Conservation (phyloP, 2,888 invertebrate genomes). For the Platycheirus rosarum region DNA sequence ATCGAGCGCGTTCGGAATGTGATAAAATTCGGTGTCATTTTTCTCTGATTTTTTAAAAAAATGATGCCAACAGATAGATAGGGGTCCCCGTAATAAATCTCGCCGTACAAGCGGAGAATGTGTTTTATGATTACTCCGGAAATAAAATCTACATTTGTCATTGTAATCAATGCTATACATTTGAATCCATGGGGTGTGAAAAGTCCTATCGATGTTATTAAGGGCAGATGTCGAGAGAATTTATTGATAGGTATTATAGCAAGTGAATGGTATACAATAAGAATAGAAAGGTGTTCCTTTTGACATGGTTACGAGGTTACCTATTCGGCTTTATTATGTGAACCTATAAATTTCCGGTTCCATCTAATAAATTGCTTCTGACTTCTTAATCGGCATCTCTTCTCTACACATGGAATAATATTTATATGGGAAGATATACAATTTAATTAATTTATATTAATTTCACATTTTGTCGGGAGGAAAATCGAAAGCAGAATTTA, state of each 20-base stretch:
- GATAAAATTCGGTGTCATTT: conserved; percentile 63
- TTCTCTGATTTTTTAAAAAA: conserved; percentile 47
- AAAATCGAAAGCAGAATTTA: too few relatives aligned
- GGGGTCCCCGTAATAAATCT: conserved; percentile 67
- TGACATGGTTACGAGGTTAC: conserved; percentile 1
- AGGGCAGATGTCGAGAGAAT: conserved; percentile 47
- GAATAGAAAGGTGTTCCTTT: not conserved
- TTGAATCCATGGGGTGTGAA: conserved; percentile 49
- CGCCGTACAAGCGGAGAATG: conserved; percentile 53
- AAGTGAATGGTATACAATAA: conserved; percentile 19
- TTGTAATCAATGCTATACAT: too few relatives aligned
- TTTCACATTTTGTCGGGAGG: not conserved
- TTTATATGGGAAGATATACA: not conserved
- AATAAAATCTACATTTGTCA: conserved; percentile 72
- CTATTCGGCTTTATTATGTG: not conserved
- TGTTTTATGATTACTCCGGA: conserved; percentile 66
- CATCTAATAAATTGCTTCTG: conserved; percentile 6
- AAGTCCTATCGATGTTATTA: conserved; percentile 40
- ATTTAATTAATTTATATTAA: not conserved
- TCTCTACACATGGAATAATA: not conserved
- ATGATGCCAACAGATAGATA: conserved; percentile 62
- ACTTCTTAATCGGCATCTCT: not conserved
- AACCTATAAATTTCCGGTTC: conserved; percentile 10
- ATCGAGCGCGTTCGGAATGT: conserved; percentile 58
- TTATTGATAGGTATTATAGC: conserved; percentile 24